phyloP scores from a whole-genome alignment of 2,888 invertebrate species.

The Beris chalybata region DNA sequence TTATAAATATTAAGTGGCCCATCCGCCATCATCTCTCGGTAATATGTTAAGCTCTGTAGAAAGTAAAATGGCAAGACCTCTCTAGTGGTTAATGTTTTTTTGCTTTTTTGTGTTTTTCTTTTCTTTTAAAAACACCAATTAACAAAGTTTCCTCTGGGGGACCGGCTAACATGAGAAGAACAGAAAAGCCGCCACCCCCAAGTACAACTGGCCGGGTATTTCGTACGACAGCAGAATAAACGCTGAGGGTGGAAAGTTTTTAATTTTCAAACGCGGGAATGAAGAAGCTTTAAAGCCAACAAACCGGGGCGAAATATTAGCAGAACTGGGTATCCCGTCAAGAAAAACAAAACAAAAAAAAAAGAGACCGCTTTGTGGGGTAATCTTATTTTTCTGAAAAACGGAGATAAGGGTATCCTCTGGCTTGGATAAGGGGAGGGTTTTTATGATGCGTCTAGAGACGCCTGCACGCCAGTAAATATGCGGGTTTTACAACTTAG shows the following conservation, averaged over 20 bases:
- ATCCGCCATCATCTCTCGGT: conserved; percentile 34
- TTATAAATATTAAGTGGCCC: conserved; percentile 38
- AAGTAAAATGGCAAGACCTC: conserved; percentile 1
- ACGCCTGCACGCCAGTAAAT: conserved; percentile 31
- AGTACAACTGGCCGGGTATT: background rate
- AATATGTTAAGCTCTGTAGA: conserved; percentile 32
- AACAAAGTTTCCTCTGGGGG: conserved; percentile 32
- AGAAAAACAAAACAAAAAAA: conserved; percentile 25
- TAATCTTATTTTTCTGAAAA: conserved; percentile 37
- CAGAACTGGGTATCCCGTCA: conserved; percentile 1
- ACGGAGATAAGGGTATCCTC: conserved; percentile 31
- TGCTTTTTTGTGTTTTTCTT: conserved; percentile 1
- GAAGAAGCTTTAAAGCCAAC: conserved; percentile 7
- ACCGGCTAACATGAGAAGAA: conserved; percentile 1
- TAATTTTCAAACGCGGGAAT: conserved; percentile 6
- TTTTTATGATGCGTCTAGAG: background rate
- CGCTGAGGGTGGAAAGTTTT: conserved; percentile 23
- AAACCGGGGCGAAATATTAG: background rate
- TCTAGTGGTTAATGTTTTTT: conserved; percentile 5
- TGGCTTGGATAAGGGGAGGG: background rate
- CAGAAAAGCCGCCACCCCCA: background rate
- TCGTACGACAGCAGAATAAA: conserved; percentile 25
- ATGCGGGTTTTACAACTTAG: conserved; percentile 35
- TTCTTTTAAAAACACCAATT: conserved; percentile 36
- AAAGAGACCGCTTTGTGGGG: conserved; percentile 29